phyloP scores from a whole-genome alignment of 2,113 vertebrate genomes.

The Nycticorax nycticorax region DNA sequence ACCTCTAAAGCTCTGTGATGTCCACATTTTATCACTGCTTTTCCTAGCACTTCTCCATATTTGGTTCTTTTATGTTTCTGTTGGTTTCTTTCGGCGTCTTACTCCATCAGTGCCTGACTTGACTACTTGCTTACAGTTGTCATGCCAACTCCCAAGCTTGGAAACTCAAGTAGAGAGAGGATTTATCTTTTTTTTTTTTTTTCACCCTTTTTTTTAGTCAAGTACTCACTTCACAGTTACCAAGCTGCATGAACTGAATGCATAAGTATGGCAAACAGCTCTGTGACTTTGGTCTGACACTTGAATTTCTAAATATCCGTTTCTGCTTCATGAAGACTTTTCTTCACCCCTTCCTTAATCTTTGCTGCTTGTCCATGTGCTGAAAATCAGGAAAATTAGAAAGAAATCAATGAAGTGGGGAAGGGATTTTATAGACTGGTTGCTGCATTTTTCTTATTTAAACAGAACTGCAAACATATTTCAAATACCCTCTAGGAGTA shows the following conservation, averaged over 20 bases:
- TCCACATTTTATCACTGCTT: background rate
- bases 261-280: slow-evolving; percentile 13
- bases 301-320: background rate
- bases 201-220: background rate
- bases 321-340: background rate
- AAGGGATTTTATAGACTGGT: background rate
- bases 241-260: slow-evolving; percentile 58
- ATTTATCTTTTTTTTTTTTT: background rate
- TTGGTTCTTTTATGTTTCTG: background rate
- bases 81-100: background rate
- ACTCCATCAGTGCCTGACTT: slow-evolving; percentile 5
- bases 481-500: slow-evolving; percentile 8
- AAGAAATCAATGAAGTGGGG: background rate
- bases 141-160: slow-evolving; percentile 57
- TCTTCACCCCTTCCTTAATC: background rate
- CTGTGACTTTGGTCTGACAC: background rate
- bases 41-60: background rate
- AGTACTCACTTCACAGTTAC: slow-evolving; percentile 62
- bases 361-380: background rate
- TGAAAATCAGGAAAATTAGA: slow-evolving; percentile 23
- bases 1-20: background rate
- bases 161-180: slow-evolving; percentile 23
- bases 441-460: background rate
- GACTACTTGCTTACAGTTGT: slow-evolving; percentile 65
- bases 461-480: background rate